Base-by-base conservation (phyloP, 2,797 vertebrate species). In the Melanotaenia trifasciata region DNA sequence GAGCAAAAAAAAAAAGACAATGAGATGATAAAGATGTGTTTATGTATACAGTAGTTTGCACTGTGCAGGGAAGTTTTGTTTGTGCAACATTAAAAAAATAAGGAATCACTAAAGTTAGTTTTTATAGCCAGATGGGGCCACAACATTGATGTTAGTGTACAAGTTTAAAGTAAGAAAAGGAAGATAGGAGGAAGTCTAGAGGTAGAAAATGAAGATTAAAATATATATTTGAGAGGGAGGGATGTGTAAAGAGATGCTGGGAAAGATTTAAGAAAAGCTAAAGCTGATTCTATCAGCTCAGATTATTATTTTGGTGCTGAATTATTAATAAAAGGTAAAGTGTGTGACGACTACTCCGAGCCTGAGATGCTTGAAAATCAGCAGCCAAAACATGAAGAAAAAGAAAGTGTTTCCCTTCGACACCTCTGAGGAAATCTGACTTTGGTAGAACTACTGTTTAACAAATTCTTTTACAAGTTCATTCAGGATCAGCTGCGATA, bases 41-140 rank as follows among this genome's bases (percentile, higher is more conserved):
- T 84, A 89, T 87, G 85, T 87, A 84, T 92, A 93, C 94, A 95
- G 94, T 94, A 94, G 94, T 92, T 94, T 91, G 92, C 92, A 94
- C 89, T 59, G 88, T 92, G 90, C 89, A 85, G 90, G 86, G 86
- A 80, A 85, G 64, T 80, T 74, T 80, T 54, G 36, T 75, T 58
- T 91, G 93, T 94, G 93, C 93, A 92, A 92, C 69, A 50, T 8
- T 2, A 28, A 50, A 58, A 58, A 57, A 80, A 85, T 30, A 80
- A 79, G 67, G 70, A 79, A 90, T 80, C 65, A 69, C 66, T 80
- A 68, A 79, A 43, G 65, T 67, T 77, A 18, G 66, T 63, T 30
- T 67, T 60, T 56, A 53, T 30, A 67, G 79, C 79, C 56, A 30
- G 32, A 83, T 28, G 47, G 59, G 67, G 69, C 85, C 57, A 43